These are phyloP conservation scores for Aphidius colemani DNA, from an alignment of 2,888 invertebrate species.

Conservation along the genomic window DNA sequence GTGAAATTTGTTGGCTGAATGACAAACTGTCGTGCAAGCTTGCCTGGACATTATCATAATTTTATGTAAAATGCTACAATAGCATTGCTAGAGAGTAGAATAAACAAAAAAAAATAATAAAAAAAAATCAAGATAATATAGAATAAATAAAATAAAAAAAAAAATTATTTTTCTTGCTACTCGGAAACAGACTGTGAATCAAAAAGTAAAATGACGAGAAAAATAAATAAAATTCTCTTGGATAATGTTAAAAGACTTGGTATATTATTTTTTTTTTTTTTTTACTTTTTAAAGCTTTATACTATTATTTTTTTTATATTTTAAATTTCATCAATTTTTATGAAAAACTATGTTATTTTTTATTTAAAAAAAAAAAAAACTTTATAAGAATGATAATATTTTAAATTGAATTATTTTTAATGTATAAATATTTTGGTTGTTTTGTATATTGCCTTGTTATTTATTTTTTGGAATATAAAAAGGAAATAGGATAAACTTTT, in stretches of 20 bases:
- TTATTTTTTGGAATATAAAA: too few relatives aligned
- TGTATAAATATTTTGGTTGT: neutral
- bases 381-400: constrained; percentile 11
- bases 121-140: too few relatives aligned
- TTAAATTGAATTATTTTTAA: constrained; percentile 12
- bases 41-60: constrained; percentile 17
- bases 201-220: constrained; percentile 16
- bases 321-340: too few relatives aligned
- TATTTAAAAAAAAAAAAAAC: neutral
- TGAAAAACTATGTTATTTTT: too few relatives aligned
- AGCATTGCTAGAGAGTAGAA: neutral
- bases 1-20: constrained; percentile 15
- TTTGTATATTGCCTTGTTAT: neutral
- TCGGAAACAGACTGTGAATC: constrained; percentile 11
- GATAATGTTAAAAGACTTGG: too few relatives aligned
- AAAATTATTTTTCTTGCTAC: constrained; percentile 8
- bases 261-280: too few relatives aligned
- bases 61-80: constrained; percentile 19
- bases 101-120: neutral
- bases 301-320: too few relatives aligned
- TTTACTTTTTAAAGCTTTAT: too few relatives aligned
- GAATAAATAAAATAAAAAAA: too few relatives aligned
- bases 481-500: too few relatives aligned
- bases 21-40: constrained; percentile 7
- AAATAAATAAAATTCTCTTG: too few relatives aligned